Conservation (phyloP, 2,113 vertebrate genomes). For the Xyrauchen texanus region DNA sequence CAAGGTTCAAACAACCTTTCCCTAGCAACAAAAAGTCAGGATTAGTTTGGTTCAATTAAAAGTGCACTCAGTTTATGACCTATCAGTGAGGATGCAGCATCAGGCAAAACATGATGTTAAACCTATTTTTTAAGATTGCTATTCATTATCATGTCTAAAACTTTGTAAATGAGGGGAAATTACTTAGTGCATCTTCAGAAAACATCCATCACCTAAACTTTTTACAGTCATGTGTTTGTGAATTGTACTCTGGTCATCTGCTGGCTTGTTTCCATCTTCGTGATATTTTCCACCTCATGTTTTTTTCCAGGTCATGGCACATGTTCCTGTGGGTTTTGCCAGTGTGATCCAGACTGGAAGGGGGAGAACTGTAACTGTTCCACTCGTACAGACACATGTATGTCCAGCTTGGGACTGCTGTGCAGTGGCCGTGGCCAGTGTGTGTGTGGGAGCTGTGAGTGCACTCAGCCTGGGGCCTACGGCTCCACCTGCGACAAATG, state of each 20-base stretch:
- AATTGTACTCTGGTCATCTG: neutral
- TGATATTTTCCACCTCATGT: neutral
- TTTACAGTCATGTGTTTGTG: neutral
- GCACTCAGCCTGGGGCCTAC: conserved; percentile 91
- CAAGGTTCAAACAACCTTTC: neutral
- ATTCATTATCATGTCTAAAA: too few relatives aligned
- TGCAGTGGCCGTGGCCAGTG: conserved; percentile 91
- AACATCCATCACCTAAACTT: neutral
- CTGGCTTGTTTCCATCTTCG: neutral
- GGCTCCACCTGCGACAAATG: conserved; percentile 95
- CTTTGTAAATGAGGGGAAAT: too few relatives aligned
- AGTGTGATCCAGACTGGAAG: conserved; percentile 90
- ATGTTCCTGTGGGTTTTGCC: conserved; percentile 92
- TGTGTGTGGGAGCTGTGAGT: conserved; percentile 88
- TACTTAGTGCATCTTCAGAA: too few relatives aligned
- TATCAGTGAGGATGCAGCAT: too few relatives aligned
- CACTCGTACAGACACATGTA: conserved; percentile 87
- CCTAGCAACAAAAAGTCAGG: neutral
- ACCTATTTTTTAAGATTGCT: too few relatives aligned
- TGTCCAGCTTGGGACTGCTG: conserved; percentile 87
- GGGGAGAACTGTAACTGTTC: conserved; percentile 96
- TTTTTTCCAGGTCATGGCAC: conserved; percentile 82
- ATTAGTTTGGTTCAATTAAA: neutral
- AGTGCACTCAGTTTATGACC: neutral
- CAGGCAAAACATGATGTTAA: too few relatives aligned